Evolutionary conservation across 2,888 invertebrate species (phyloP).

Genomic region (Vannuccia rotundouncinata): DNA sequence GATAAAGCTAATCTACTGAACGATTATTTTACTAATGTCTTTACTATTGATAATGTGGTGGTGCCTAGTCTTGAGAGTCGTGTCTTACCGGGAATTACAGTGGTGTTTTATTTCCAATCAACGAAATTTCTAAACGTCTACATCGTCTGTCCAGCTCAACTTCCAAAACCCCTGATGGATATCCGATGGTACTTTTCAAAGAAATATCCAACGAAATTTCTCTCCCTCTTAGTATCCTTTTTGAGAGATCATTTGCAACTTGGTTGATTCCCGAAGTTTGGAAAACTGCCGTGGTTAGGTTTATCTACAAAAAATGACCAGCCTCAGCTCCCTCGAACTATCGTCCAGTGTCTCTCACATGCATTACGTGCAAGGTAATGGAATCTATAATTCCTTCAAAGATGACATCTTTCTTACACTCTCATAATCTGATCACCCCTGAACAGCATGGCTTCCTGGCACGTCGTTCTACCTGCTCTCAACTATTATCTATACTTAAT

Average conservation of each 20-base stretch:
- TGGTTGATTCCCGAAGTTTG: constrained; percentile 23
- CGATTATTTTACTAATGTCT: constrained; percentile 20
- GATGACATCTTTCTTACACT: constrained; percentile 23
- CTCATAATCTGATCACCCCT: constrained; percentile 22
- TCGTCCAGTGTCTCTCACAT: constrained; percentile 26
- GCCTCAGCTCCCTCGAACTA: constrained; percentile 23
- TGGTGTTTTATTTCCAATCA: constrained; percentile 26
- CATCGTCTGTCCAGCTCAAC: constrained; percentile 12
- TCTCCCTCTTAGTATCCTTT: constrained; percentile 12
- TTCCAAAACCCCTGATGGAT: constrained; percentile 26
- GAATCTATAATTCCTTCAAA: constrained; percentile 8
- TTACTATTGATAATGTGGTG: constrained; percentile 14
- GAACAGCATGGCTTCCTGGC: constrained; percentile 22
- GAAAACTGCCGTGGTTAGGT: constrained; percentile 19
- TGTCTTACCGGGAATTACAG: constrained; percentile 12
- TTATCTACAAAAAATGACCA: constrained; percentile 17
- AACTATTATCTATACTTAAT: constrained; percentile 24
- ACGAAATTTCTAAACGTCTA: constrained; percentile 21
- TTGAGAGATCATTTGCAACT: constrained; percentile 22
- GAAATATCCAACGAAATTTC: constrained; percentile 24
- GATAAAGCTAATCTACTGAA: constrained; percentile 27
- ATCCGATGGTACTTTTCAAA: constrained; percentile 15
- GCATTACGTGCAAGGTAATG: constrained; percentile 24
- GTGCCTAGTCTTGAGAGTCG: constrained; percentile 15
- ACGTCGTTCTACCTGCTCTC: constrained; percentile 26